These are phyloP conservation scores for Kuschelorhynchus macadamiae DNA, from an alignment of 2,888 invertebrate species.

Conservation along the genomic window DNA sequence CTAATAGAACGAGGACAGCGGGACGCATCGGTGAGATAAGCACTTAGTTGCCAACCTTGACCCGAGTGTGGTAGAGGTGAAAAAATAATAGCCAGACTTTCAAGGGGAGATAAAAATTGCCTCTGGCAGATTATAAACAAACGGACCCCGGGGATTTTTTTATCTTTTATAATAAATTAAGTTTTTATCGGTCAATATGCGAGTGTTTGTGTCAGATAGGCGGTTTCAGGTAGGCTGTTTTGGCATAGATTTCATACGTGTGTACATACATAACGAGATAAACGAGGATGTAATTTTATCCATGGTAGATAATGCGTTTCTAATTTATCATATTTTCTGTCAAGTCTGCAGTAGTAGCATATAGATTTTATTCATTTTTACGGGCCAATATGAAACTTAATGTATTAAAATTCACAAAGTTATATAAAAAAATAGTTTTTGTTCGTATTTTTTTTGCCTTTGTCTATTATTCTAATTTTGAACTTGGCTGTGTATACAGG, in stretches of 20 bases:
- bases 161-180: slow-evolving; percentile 51
- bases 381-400: too few species aligned
- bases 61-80: slow-evolving; percentile 58
- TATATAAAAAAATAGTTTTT: too few species aligned
- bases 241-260: slow-evolving; percentile 25
- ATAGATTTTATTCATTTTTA: too few species aligned
- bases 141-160: slow-evolving; percentile 45
- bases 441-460: too few species aligned
- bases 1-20: slow-evolving; percentile 49
- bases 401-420: too few species aligned
- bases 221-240: slow-evolving; percentile 43
- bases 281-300: slow-evolving; percentile 16
- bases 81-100: slow-evolving; percentile 64
- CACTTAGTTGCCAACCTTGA: slow-evolving; percentile 47
- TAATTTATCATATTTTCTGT: not conserved
- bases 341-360: too few species aligned
- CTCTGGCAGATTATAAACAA: slow-evolving; percentile 55
- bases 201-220: slow-evolving; percentile 41
- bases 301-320: slow-evolving; percentile 3
- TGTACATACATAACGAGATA: slow-evolving; percentile 1
- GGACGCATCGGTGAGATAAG: slow-evolving; percentile 48
- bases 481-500: too few species aligned
- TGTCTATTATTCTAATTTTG: too few species aligned
- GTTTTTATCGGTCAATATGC: slow-evolving; percentile 48
- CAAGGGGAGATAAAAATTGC: slow-evolving; percentile 61